These are phyloP conservation scores for Anabacerthia variegaticeps DNA, from an alignment of 2,797 vertebrate genomes.

Conservation along the genomic window DNA sequence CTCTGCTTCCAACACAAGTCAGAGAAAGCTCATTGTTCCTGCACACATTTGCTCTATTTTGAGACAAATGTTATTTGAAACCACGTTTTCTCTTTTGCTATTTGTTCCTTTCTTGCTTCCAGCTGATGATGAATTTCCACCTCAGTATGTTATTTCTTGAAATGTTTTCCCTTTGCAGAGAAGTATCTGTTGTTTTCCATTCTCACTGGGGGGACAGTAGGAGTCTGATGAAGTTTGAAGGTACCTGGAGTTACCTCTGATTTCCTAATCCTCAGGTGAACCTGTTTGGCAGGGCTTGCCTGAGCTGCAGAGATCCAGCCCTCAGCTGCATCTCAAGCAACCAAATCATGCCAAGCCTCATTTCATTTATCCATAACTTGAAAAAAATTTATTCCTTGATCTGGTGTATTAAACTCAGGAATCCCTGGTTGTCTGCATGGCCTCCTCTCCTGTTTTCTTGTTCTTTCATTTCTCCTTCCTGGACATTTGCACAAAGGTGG, in stretches of 20 bases:
- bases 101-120: neutral
- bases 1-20: constrained; percentile 11
- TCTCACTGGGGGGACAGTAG: neutral
- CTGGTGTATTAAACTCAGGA: neutral
- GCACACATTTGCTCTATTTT: constrained; percentile 21
- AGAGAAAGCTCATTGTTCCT: constrained; percentile 30
- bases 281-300: neutral
- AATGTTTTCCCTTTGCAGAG: neutral
- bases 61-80: constrained; percentile 29
- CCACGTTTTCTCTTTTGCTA: neutral
- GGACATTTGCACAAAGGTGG: neutral
- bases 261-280: neutral
- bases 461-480: neutral
- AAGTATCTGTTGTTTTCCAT: constrained; percentile 14
- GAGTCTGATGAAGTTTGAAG: constrained; percentile 26
- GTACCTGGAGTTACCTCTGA: constrained; percentile 26
- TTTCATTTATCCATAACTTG: neutral
- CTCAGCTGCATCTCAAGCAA: neutral
- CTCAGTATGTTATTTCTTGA: constrained; percentile 21
- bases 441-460: neutral
- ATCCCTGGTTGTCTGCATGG: neutral
- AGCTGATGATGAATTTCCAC: constrained; percentile 23
- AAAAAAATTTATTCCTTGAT: neutral
- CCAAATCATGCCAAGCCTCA: neutral
- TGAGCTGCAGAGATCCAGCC: neutral